Evolutionary conservation across 2,113 vertebrate species (phyloP).

Genomic region (Labeo rohita): DNA sequence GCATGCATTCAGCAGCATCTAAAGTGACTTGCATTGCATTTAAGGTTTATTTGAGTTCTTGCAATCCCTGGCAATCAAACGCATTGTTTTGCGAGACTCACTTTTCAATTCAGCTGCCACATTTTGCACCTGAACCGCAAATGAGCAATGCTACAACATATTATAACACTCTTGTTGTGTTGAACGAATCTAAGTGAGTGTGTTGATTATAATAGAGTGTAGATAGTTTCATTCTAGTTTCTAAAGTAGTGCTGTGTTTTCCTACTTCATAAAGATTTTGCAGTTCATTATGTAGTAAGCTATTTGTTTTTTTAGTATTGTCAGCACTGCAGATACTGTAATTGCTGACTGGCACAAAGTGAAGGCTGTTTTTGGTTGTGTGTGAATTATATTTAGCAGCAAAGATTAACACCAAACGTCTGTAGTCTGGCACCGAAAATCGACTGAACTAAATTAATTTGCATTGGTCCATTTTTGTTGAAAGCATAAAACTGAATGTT

Average conservation of each 20-base stretch:
- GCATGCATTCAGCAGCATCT: neutral
- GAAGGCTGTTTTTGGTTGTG: neutral
- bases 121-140: too few relatives aligned
- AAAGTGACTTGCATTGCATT: neutral
- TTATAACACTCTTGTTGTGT: too few relatives aligned
- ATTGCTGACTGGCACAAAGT: neutral
- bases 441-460: too few relatives aligned
- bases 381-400: neutral
- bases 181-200: too few relatives aligned
- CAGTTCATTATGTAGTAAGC: neutral
- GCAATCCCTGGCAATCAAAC: neutral
- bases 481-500: too few relatives aligned
- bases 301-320: too few relatives aligned
- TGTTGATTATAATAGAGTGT: too few relatives aligned
- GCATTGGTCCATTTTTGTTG: too few relatives aligned
- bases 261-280: neutral
- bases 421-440: neutral
- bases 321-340: neutral
- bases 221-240: too few relatives aligned
- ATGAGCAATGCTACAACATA: too few relatives aligned
- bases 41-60: neutral
- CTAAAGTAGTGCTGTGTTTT: neutral
- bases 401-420: neutral
- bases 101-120: neutral
- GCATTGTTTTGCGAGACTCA: neutral